Evolutionary conservation across 2,797 vertebrate genomes (phyloP).

Genomic region (Micromesistius poutassou): DNA sequence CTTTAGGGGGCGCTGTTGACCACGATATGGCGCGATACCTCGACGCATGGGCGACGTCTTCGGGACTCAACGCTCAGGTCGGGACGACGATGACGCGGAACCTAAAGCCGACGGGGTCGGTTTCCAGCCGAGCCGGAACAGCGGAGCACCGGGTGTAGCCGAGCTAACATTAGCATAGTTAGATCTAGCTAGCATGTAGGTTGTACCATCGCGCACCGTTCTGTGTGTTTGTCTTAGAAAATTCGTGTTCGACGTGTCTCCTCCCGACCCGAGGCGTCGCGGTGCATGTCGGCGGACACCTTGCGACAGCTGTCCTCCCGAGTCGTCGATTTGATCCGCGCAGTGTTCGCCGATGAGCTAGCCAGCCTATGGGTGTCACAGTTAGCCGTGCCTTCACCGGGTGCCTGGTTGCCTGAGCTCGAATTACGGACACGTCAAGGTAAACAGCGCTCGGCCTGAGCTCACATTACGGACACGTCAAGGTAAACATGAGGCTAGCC

Average conservation of each 20-base stretch:
- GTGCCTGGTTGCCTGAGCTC: constrained; percentile 62
- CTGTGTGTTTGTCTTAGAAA: constrained; percentile 19
- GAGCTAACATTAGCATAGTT: constrained; percentile 66
- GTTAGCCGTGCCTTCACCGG: constrained; percentile 66
- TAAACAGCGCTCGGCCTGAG: constrained; percentile 54
- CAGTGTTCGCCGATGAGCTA: constrained; percentile 47
- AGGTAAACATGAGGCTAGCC: neutral
- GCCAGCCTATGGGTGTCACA: constrained; percentile 61
- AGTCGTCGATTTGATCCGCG: constrained; percentile 18
- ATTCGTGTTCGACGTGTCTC: neutral
- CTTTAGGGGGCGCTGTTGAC: too few species aligned
- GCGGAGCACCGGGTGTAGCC: constrained; percentile 64
- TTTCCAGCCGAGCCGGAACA: constrained; percentile 52
- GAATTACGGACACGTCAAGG: constrained; percentile 75
- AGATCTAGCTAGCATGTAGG: constrained; percentile 55
- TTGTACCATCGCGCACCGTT: constrained; percentile 34
- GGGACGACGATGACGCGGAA: neutral
- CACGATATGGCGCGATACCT: too few species aligned
- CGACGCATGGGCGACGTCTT: too few species aligned
- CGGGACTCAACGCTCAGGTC: neutral
- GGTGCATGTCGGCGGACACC: neutral
- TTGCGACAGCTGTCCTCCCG: constrained; percentile 10
- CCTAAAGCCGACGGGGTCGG: constrained; percentile 4
- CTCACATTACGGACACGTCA: too few species aligned
- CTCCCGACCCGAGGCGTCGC: constrained; percentile 3